phyloP scores from a whole-genome alignment of 2,888 invertebrate species.

The Platycheirus albimanus region DNA sequence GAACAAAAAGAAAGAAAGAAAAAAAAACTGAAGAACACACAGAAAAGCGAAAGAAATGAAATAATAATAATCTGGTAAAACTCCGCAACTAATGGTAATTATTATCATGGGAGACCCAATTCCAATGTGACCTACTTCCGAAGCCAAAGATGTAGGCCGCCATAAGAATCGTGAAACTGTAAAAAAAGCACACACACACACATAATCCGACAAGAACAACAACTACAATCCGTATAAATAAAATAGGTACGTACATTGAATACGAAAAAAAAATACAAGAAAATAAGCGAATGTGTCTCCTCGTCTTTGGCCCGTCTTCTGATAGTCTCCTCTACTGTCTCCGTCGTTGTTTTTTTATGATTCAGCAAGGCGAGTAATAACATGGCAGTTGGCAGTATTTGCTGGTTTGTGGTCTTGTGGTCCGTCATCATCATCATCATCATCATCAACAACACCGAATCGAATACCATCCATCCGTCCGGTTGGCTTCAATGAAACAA shows the following conservation, averaged over 20 bases:
- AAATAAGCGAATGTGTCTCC: conserved; percentile 68
- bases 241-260: conserved; percentile 26
- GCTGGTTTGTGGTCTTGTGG: conserved; percentile 50
- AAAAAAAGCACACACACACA: conserved; percentile 52
- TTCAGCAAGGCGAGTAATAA: conserved; percentile 18
- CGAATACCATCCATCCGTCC: conserved; percentile 33
- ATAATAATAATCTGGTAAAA: conserved; percentile 44
- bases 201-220: background rate
- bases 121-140: conserved; percentile 70
- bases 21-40: conserved; percentile 7
- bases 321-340: conserved; percentile 11
- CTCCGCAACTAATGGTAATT: conserved; percentile 69
- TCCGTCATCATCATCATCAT: conserved; percentile 35
- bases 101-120: conserved; percentile 75
- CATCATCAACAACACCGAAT: no score
- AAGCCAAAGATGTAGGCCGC: conserved; percentile 71
- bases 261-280: conserved; percentile 16
- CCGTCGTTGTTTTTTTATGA: conserved; percentile 8
- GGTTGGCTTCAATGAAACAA: conserved; percentile 62
- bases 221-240: conserved; percentile 19
- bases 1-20: background rate
- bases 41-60: conserved; percentile 22
- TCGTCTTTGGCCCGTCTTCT: conserved; percentile 38
- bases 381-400: conserved; percentile 9
- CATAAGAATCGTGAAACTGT: conserved; percentile 73